Conservation (phyloP, 1,140 invertebrate species). For the Pinna nobilis region DNA sequence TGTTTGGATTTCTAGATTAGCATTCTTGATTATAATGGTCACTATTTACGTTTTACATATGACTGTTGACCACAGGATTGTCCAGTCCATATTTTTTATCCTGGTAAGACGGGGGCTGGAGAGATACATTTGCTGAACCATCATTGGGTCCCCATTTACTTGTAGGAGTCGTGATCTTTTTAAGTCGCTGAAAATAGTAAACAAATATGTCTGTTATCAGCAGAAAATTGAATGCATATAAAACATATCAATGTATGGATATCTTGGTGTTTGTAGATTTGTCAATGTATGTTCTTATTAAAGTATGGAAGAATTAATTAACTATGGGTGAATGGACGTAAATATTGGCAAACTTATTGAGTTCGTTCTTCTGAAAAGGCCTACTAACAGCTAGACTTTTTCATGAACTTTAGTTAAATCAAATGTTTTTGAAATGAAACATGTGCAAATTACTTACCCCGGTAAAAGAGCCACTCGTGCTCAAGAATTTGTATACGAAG, state of each 20-base stretch:
- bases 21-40: background rate
- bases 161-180: constrained; percentile 29
- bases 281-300: background rate
- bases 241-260: background rate
- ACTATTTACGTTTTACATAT: background rate
- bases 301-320: background rate
- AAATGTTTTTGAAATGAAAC: background rate
- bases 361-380: background rate
- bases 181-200: constrained; percentile 33
- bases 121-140: constrained; percentile 12
- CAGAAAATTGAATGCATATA: background rate
- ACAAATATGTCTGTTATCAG: background rate
- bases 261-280: background rate
- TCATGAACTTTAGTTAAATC: background rate
- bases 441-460: constrained; percentile 1
- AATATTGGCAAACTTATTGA: background rate
- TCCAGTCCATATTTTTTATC: constrained; percentile 28
- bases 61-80: constrained; percentile 7
- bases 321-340: background rate
- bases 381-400: background rate
- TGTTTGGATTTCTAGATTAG: background rate
- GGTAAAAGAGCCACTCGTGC: background rate
- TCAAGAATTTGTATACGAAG: constrained; percentile 45
- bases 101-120: background rate
- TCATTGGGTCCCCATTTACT: constrained; percentile 41